Conservation (phyloP, 2,888 invertebrate species). For the Sminthurides aquaticus region DNA sequence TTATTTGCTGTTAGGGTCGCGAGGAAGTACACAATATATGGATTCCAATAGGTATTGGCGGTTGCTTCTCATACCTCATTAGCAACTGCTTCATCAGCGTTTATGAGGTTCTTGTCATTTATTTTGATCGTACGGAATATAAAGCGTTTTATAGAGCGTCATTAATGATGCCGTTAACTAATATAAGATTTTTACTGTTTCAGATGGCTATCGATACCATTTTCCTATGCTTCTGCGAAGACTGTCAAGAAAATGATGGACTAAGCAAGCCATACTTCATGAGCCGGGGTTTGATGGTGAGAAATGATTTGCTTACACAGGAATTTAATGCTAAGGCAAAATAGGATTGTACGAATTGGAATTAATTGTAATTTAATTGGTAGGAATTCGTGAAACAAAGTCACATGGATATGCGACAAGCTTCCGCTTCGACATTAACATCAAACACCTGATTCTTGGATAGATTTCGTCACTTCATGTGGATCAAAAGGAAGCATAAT, state of each 20-base stretch:
- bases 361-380: neutral
- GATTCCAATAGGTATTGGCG: conserved; percentile 58
- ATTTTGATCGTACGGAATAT: conserved; percentile 43
- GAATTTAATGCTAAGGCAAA: too few species aligned
- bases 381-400: conserved; percentile 58
- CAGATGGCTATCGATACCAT: conserved; percentile 64
- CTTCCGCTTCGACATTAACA: too few species aligned
- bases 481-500: too few species aligned
- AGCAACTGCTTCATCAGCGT: conserved; percentile 65
- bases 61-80: conserved; percentile 61
- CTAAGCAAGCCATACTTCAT: conserved; percentile 57
- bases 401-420: conserved; percentile 17
- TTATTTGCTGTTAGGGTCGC: conserved; percentile 41
- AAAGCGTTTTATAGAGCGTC: neutral
- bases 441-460: too few species aligned
- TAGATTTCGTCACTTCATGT: too few species aligned
- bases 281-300: conserved; percentile 58
- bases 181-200: neutral
- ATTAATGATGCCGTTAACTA: neutral
- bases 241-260: conserved; percentile 58
- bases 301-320: conserved; percentile 5
- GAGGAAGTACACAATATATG: conserved; percentile 55
- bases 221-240: conserved; percentile 63
- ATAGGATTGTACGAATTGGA: neutral
- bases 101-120: conserved; percentile 69